Evolutionary conservation across 2,888 invertebrate species (phyloP), one percentile per base, ranked within the genome.

Genomic region (Byasa hedistus): DNA sequence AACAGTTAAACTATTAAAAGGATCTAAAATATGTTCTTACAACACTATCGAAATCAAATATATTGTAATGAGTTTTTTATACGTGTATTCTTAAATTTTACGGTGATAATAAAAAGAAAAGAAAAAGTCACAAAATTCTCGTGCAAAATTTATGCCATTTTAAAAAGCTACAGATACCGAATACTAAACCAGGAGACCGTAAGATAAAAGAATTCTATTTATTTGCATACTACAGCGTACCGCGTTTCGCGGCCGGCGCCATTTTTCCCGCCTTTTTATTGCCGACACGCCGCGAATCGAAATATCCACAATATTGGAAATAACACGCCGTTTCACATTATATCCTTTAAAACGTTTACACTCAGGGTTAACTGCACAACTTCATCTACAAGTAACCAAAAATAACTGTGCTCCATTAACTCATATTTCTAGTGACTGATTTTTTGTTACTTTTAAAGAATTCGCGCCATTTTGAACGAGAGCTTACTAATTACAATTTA

Each of bases 191-290:
- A n/a, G 57, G 57, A 57, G 21, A 12, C 22, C 27, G 39, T 32
- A 17, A 64, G n/a, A 64, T 58, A 64, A 48, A 64, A 36, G 57
- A 52, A 60, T 55, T 65, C 65, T 22, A 65, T 2, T 27, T 59
- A 60, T 65, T 65, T 60, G 22, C 56, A 65, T 61, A 56, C 23
- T 55, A 57, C 56, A 65, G 65, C 56, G 22, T 32, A 8, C 52
- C 58, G 52, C 32, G 27, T 21, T 52, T 21, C 32, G 17, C 21
- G 27, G 10, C 51, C 48, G 21, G 36, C 32, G 65, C 51, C 51
- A 57, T 61, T 61, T 65, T 65, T 65, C 51, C 15, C 51, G 22
- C 57, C 56, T 48, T 23, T 65, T 65, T 57, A 65, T 65, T 61
- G 51, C 51, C 57, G 51, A 65, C 60, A 27, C 61, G 51, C 15